Evolutionary conservation across 2,888 invertebrate genomes (phyloP), one percentile per base, ranked within the genome.

Genomic region (Trichogramma dendrolimi): DNA sequence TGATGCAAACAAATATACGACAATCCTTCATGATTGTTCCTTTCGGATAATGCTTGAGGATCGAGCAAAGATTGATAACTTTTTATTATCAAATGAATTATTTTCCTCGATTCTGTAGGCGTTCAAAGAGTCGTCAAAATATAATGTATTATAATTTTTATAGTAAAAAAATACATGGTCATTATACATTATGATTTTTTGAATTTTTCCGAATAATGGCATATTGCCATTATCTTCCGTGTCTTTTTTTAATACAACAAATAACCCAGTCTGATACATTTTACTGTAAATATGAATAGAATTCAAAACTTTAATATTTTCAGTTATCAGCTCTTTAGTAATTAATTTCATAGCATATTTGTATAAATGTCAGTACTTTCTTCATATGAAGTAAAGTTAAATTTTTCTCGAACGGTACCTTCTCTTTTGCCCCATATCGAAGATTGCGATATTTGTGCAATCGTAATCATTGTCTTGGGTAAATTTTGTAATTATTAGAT

Each of bases 401-500:
- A 14, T 41, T 58, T 51, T n/a, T 55, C 47, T 48, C 55, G 46
- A 44, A 54, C n/a, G 4, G 48, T 6, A 6, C 5, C 4, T 5
- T 6, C 48, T 41, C 41, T 11, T 8, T 6, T 51, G 3, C 51
- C 58, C 43, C 58, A 51, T 10, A 14, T 38, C 2, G 43, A 50
- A 2, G 14, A 14, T 14, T 14, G 14, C 14, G 14, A 50, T 7
- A 51, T 58, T 43, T 58, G 58, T 7, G 7, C 27, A 43, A 44
- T 44, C 4, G 46, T 58, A 2, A n/a, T 44, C 6, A 50, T 6
- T 4, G 50, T 39, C 50, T 58, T 51, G 5, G 51, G n/a, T 42
- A 58, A 50, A 10, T 58, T 58, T 58, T 14, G 43, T 42, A 58
- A 43, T 44, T 44, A n/a, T 48, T 44, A 10, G 42, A 44, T 38